Conservation (phyloP, 2,113 vertebrate genomes). For the Heloderma charlesbogerti region DNA sequence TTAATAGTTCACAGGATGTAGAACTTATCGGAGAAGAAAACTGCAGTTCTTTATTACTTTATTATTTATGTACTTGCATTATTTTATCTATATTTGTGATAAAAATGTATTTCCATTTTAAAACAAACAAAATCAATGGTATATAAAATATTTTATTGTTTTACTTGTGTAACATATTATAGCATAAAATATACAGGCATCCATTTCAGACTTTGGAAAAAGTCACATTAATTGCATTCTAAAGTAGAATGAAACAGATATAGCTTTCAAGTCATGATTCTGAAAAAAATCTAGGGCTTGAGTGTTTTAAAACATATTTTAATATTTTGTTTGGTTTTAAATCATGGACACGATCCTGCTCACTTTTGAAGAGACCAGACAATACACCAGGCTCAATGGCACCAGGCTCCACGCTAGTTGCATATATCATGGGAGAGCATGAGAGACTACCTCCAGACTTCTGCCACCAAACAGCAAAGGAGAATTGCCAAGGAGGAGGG, state of each 20-base stretch:
- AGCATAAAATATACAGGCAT: background rate
- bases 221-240: background rate
- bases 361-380: background rate
- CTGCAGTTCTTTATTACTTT: background rate
- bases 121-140: background rate
- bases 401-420: background rate
- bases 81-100: background rate
- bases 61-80: background rate
- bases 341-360: background rate
- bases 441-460: background rate
- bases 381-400: background rate
- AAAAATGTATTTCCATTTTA: background rate
- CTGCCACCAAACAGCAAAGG: background rate
- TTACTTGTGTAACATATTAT: background rate
- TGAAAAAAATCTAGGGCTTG: background rate
- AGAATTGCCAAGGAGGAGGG: background rate
- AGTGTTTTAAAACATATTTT: background rate
- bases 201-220: background rate
- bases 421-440: background rate
- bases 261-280: background rate
- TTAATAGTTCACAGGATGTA: background rate
- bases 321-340: background rate
- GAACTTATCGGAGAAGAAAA: background rate
- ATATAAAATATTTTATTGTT: slow-evolving; percentile 9
- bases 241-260: slow-evolving; percentile 1